Evolutionary conservation across 2,797 vertebrate species (phyloP).

Genomic region (Neomorphus geoffroyi): DNA sequence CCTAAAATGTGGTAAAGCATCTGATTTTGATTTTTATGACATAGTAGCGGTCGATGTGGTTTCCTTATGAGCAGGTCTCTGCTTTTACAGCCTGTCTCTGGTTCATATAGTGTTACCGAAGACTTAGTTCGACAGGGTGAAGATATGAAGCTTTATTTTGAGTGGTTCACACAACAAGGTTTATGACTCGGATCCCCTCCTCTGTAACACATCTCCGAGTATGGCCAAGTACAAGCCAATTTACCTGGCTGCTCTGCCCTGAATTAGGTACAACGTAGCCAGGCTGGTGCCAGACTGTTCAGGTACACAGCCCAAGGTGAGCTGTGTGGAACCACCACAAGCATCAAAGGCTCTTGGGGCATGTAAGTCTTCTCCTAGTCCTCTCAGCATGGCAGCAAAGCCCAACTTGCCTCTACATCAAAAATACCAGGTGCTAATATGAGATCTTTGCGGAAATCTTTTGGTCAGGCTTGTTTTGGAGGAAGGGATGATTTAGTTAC

Average conservation of each 20-base stretch:
- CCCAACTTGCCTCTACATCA: accelerated
- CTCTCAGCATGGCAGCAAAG: not conserved
- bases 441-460: not conserved
- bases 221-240: not conserved
- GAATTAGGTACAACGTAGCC: not conserved
- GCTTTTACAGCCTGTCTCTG: not conserved
- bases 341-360: not conserved
- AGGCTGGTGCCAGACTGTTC: not conserved
- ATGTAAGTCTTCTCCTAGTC: not conserved
- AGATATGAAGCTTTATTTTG: not conserved
- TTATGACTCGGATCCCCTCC: not conserved
- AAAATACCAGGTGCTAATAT: not conserved
- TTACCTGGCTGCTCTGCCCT: not conserved
- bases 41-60: accelerated
- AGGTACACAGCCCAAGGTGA: accelerated
- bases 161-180: not conserved
- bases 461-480: not conserved
- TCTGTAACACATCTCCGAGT: not conserved
- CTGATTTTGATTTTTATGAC: not conserved
- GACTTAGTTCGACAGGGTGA: not conserved
- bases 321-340: not conserved
- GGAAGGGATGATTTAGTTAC: not conserved
- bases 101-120: not conserved
- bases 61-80: not conserved
- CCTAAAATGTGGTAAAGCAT: not conserved